Base-by-base conservation (phyloP, 2,113 vertebrate species). In the Cololabis saira region DNA sequence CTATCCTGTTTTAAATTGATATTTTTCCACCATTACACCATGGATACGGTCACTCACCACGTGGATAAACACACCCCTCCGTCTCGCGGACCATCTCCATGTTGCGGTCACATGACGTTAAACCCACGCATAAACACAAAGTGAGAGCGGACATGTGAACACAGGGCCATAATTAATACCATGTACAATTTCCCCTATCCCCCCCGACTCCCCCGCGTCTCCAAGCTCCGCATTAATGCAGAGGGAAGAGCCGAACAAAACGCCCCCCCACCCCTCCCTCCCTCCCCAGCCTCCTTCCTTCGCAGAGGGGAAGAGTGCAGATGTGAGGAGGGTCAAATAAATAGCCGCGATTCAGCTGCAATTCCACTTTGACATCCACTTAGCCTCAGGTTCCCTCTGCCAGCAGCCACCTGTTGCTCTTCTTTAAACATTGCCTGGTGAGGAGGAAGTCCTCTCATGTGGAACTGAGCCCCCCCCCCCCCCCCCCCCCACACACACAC, bases 401-500 rank as follows among this genome's bases (percentile, higher is more conserved):
- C 81, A 88, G 82, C 76, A 89, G 89, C 88, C 91, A 92, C 91
- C 90, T 92, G 91, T 92, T 92, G 92, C 85, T 91, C 88, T 73
- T 91, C 90, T 91, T 81, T 87, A 88, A 90, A 90, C 82, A 78
- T 76, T 81, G 84, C 88, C 83, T 82, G 87, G 61, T 83, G 80
- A 89, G 78, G 86, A 89, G 83, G 83, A 90, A 89, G 87, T 87
- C 80, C 78, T 89, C 87, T 91, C 88, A 92, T 90, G 87, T 91
- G 85, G 89, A 91, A 90, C 79, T 75, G 71, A 86, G 60, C 69
- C 74, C 75, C 65, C 67, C 42, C 37, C 69, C 50, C 30, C n/a
- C n/a, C n/a, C n/a, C n/a, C n/a, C n/a, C n/a, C n/a, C n/a, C n/a
- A n/a, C n/a, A n/a, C n/a, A n/a, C n/a, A n/a, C n/a, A n/a, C n/a